A percentile compares a stretch with the other conserved stretches of the same genome.
Conservation (phyloP, 2,797 vertebrate species). For the Sternotherus odoratus region DNA sequence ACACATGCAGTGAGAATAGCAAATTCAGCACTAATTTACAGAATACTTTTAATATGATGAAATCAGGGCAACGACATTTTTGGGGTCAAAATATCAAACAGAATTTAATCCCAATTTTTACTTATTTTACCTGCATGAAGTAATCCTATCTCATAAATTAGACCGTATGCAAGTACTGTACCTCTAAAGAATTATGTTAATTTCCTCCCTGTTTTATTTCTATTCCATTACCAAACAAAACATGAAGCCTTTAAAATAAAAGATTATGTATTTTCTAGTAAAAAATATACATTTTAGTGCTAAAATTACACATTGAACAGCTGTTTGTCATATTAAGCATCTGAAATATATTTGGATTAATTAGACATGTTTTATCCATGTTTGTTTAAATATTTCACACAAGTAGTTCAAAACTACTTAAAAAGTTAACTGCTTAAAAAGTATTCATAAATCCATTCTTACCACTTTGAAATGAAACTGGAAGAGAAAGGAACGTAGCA, state of each 20-base stretch:
- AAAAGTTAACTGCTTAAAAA: slow-evolving; percentile 8
- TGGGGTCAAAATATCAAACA: background rate
- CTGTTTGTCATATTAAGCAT: background rate
- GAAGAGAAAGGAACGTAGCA: slow-evolving; percentile 54
- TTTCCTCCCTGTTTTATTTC: background rate
- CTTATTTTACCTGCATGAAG: background rate
- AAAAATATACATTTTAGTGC: background rate
- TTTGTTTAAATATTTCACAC: background rate
- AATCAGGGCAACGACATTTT: background rate
- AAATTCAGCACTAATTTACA: background rate
- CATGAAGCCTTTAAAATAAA: background rate
- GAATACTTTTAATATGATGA: background rate
- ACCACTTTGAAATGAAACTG: slow-evolving; percentile 57
- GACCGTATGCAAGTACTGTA: background rate
- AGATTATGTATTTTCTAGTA: background rate
- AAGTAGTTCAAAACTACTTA: background rate
- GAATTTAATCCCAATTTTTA: background rate
- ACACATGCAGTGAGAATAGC: background rate
- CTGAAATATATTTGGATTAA: background rate
- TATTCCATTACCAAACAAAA: background rate
- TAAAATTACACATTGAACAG: background rate
- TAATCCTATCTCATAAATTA: background rate
- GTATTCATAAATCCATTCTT: slow-evolving; percentile 9
- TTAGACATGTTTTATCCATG: background rate
- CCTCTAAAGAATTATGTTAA: background rate